Evolutionary conservation across 2,888 invertebrate species (phyloP).

Genomic region (Thereva unica): DNA sequence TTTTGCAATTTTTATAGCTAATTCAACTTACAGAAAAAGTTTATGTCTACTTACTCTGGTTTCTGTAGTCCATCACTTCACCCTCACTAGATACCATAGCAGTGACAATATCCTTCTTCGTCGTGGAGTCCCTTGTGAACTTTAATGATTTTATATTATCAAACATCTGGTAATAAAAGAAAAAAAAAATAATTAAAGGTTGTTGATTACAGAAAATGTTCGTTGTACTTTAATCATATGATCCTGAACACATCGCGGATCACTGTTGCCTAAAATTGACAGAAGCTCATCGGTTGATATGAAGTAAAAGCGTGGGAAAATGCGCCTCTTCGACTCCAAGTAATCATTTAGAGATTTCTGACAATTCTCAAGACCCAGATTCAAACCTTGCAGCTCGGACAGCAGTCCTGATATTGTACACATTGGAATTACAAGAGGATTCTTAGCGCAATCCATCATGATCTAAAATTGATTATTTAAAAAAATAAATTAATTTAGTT

Average conservation of each 20-base stretch:
- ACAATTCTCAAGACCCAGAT: conserved; percentile 79
- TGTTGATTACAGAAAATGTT: background rate
- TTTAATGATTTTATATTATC: conserved; percentile 82
- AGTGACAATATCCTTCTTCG: conserved; percentile 69
- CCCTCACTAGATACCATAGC: conserved; percentile 88
- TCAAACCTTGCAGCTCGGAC: conserved; percentile 74
- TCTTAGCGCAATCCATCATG: conserved; percentile 82
- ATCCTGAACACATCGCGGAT: conserved; percentile 83
- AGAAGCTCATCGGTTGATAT: conserved; percentile 91
- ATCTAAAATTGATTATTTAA: conserved; percentile 61
- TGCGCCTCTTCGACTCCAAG: conserved; percentile 81
- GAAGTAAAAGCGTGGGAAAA: conserved; percentile 91
- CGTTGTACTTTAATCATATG: conserved; percentile 84
- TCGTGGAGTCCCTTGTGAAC: conserved; percentile 66
- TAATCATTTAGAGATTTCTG: conserved; percentile 92
- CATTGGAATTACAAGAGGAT: conserved; percentile 77
- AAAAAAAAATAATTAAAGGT: conserved; percentile 2
- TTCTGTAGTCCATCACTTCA: conserved; percentile 83
- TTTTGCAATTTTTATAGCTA: conserved; percentile 8
- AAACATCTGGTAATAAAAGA: conserved; percentile 81
- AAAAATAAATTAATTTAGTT: conserved; percentile 9
- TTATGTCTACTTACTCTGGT: conserved; percentile 52
- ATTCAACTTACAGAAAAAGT: conserved; percentile 4
- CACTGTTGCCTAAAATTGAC: conserved; percentile 84
- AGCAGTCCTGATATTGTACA: conserved; percentile 76